Evolutionary conservation across 1,140 invertebrate species (phyloP).

Genomic region (Lanistes nyassanus): DNA sequence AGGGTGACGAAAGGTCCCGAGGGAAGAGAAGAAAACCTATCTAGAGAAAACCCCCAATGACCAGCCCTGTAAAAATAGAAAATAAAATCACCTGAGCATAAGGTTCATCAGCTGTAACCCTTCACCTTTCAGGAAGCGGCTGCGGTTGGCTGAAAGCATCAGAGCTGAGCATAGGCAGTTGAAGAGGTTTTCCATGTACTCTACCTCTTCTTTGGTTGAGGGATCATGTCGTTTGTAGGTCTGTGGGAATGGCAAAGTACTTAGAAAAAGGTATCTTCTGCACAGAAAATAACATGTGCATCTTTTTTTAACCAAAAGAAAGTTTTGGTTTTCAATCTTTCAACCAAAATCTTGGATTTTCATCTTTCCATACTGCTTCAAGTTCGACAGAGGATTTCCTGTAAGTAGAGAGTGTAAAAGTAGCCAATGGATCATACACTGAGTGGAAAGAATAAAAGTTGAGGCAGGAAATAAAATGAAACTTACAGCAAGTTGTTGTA

Average conservation of each 20-base stretch:
- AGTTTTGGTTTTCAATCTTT: too few species aligned
- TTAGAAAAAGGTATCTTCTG: too few species aligned
- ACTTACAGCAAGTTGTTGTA: constrained; percentile 92
- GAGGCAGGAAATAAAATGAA: constrained; percentile 6
- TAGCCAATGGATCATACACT: background rate
- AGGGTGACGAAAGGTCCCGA: too few species aligned
- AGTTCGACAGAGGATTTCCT: too few species aligned
- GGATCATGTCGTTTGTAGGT: constrained; percentile 96
- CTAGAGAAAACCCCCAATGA: too few species aligned
- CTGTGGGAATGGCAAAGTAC: constrained; percentile 64
- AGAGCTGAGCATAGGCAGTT: constrained; percentile 94
- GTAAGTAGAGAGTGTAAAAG: background rate
- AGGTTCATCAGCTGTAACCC: constrained; percentile 96
- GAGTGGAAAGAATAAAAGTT: background rate
- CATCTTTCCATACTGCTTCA: too few species aligned
- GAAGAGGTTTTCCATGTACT: constrained; percentile 99
- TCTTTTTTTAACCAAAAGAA: too few species aligned
- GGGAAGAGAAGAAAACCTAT: too few species aligned
- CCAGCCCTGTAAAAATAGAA: too few species aligned
- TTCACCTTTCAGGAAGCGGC: constrained; percentile 92
- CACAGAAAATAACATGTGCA: too few species aligned
- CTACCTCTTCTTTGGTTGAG: constrained; percentile 87
- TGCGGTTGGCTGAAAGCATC: constrained; percentile 87
- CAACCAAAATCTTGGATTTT: too few species aligned
- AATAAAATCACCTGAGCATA: constrained; percentile 83